Conservation (phyloP, 1,140 invertebrate genomes). For the Zaprionus gabonicus region DNA sequence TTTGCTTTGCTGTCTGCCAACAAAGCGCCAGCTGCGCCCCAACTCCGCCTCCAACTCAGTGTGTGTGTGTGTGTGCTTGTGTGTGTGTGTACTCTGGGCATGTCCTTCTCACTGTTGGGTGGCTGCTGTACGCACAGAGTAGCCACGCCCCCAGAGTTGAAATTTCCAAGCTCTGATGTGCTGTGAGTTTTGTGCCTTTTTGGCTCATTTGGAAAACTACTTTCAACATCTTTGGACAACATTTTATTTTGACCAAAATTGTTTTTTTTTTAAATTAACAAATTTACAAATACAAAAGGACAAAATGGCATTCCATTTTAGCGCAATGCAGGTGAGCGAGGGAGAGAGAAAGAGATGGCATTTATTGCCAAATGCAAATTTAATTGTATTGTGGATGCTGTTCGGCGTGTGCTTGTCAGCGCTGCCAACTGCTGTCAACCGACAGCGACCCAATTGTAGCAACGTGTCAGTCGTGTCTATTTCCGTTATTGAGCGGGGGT, state of each 20-base stretch:
- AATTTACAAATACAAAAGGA: conserved; percentile 27
- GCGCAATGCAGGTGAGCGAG: conserved; percentile 58
- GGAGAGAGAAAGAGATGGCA: not conserved
- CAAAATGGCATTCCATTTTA: conserved; percentile 57
- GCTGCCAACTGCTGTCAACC: conserved; percentile 20
- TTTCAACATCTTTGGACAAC: not conserved
- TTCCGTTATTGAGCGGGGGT: conserved; percentile 2
- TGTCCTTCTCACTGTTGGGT: not conserved
- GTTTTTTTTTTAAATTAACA: not conserved
- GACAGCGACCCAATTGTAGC: conserved; percentile 24
- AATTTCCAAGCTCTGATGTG: not conserved
- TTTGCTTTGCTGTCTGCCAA: conserved; percentile 57
- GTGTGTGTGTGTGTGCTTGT: not conserved
- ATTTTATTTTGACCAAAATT: not conserved
- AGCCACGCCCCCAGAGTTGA: not conserved
- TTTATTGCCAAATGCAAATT: not conserved
- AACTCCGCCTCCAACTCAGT: conserved; percentile 20
- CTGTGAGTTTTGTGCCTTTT: not conserved
- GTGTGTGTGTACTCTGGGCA: conserved; percentile 1
- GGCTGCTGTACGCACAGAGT: not conserved
- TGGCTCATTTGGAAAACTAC: not conserved
- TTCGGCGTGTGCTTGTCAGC: not conserved
- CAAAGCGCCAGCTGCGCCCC: conserved; percentile 61
- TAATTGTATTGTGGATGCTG: conserved; percentile 3
- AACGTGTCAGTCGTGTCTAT: not conserved